Evolutionary conservation across 2,888 invertebrate genomes (phyloP).

Genomic region (Pristionchus arcanus): DNA sequence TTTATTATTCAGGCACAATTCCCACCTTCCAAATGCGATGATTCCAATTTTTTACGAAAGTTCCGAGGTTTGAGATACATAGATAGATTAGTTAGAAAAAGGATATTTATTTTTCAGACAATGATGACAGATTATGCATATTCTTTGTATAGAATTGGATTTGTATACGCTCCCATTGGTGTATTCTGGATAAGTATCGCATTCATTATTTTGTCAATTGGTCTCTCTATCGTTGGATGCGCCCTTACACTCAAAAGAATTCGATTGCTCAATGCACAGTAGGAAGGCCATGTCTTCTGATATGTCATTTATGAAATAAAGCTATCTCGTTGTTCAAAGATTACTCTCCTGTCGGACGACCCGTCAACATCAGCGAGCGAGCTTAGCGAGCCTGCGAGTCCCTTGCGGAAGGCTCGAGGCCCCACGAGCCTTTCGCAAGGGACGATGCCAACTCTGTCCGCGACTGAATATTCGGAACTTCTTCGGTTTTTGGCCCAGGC

Average conservation of each 20-base stretch:
- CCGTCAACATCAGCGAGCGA: too few species aligned
- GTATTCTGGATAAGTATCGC: constrained; percentile 13
- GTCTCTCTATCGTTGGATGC: background rate
- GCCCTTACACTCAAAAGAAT: background rate
- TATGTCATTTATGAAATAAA: background rate
- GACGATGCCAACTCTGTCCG: too few species aligned
- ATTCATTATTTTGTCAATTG: background rate
- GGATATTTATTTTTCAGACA: constrained; percentile 4
- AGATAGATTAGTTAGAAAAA: background rate
- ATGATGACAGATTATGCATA: constrained; percentile 40
- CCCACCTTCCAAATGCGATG: constrained; percentile 67
- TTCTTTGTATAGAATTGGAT: constrained; percentile 22
- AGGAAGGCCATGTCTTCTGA: background rate
- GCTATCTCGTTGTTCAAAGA: too few species aligned
- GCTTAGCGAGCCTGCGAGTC: too few species aligned
- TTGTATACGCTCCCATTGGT: background rate
- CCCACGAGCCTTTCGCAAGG: too few species aligned
- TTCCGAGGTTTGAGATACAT: constrained; percentile 56
- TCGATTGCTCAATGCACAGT: background rate
- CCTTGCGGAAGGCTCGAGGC: too few species aligned
- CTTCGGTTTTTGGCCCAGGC: too few species aligned
- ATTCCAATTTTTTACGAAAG: constrained; percentile 71
- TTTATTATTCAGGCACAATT: constrained; percentile 63
- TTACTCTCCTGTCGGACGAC: too few species aligned
- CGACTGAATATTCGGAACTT: too few species aligned